Evolutionary conservation across 2,888 invertebrate genomes (phyloP), one percentile per base, ranked within the genome.

Genomic region (Lordiphosa andalusiaca): DNA sequence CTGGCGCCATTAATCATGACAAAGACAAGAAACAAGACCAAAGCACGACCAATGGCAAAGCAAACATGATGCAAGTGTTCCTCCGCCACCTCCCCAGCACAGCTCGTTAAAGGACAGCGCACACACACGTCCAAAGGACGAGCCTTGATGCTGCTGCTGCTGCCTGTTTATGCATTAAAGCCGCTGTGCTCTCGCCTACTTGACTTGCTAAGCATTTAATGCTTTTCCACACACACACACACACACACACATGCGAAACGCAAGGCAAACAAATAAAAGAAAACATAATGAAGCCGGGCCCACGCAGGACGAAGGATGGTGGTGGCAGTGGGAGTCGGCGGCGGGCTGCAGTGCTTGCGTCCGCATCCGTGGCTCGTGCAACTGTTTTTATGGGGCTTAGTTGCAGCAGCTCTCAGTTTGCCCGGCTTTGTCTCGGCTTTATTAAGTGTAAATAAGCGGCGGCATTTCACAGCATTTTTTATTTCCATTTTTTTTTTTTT

Each of bases 1-100:
- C 56, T 76, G 73, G 73, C 72, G 63, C 76, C 76, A 84, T 82
- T 82, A 82, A 82, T 82, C 84, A 74, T 74, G 75, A 73, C 81
- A 82, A 68, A 82, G 82, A 82, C 78, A 76, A 64, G 66, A 46
- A 42, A 52, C 35, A 46, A 53, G 12, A 51, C 38, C 51, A 38
- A 46, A 49, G 54, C 71, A 59, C 37, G 55, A 60, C 63, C 73
- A 71, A 53, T 49, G 66, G 69, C 80, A 61, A 41, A 59, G 55
- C 44, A 57, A 67, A 48, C 53, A 63, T 51, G 58, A 63, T 63
- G 64, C 63, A 61, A 62, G 60, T 58, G 58, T 37, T 37, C 37
- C 37, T 2, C 16, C 16, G 1, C 16, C 16, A 16, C 16, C 2
- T 2, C 16, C 16, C 1, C 16, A 16, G 41, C 37, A 56, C 58